Percentiles rank a stretch among this genome's conserved stretches.
Evolutionary conservation across 2,888 invertebrate species (phyloP).

Genomic region (Polylopha cassiicola): DNA sequence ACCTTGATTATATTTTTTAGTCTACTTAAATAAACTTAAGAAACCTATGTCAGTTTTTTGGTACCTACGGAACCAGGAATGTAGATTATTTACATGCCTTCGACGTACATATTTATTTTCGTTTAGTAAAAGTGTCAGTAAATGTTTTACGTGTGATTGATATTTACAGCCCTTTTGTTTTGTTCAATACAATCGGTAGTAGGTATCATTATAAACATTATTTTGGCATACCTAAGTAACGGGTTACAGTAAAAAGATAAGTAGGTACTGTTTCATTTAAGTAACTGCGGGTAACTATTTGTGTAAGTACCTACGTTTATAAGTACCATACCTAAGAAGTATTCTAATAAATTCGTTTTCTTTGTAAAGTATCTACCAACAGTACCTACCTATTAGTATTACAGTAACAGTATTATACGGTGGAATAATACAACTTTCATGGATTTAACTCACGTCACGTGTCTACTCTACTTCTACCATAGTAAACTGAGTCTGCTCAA

Average conservation of each 20-base stretch:
- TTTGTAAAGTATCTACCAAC: not conserved
- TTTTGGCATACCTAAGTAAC: conserved; percentile 8
- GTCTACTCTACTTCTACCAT: no score
- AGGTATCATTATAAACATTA: no score
- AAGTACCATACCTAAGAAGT: conserved; percentile 14
- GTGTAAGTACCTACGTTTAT: conserved; percentile 13
- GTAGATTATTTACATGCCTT: not conserved
- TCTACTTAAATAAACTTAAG: no score
- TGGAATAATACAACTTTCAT: no score
- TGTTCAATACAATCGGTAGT: conserved; percentile 7
- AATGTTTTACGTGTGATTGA: conserved; percentile 55
- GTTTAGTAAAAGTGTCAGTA: conserved; percentile 70
- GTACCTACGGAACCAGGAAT: conserved; percentile 10
- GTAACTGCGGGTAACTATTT: no score
- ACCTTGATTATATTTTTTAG: no score
- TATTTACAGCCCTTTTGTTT: conserved; percentile 54
- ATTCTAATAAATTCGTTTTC: not conserved
- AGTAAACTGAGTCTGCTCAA: no score
- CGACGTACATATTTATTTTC: conserved; percentile 44
- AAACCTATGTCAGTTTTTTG: no score
- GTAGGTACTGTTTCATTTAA: no score
- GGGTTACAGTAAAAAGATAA: no score
- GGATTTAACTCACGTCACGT: no score
- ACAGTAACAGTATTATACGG: conserved; percentile 1
- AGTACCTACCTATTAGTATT: not conserved